Base-by-base conservation (phyloP, 2,888 invertebrate genomes). In the Coecobrya sp. region DNA sequence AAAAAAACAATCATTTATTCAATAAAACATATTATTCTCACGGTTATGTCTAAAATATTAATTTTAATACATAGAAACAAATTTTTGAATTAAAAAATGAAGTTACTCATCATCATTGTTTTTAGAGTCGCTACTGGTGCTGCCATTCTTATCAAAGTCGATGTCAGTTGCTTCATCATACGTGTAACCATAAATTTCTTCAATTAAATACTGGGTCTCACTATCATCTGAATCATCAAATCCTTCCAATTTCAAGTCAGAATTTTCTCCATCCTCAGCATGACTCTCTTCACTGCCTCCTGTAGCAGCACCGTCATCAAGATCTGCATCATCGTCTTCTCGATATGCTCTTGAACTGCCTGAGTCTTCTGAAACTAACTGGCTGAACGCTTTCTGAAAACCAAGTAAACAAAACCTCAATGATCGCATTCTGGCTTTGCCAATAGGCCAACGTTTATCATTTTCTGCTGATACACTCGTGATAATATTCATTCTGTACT, bases 381-480 rank as follows among this genome's bases (percentile, higher is more conserved):
- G 86, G 62, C 79, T 86, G 79, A 90, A 90, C 8, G 62, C 85
- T 45, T 76, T 62, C 90, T 90, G 84, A 11, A 73, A 90, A 81
- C 16, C 25, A 25, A 81, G 30, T 55, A 84, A 73, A 89, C 52
- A 82, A 65, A 42, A 45, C 42, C 19, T 73, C 45, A 73, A 19
- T 27, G 59, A 19, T 5, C 27, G 36, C 30, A 36, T 68, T 13
- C 5, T 49, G 13, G 8, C n/a, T 3, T 73, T 7, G 10, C 73
- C 19, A 73, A 73, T 19, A 73, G 73, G 45, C 73, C 45, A 70
- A n/a, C 7, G 19, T 22, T 73, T 73, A 45, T 73, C 73, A 73
- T 0, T 16, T 73, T 73, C 45, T 10, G 42, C 19, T 73, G 73
- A 45, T 42, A 73, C 1, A 42, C 42, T 45, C 73, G 45, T 45